A percentile compares a stretch with the other conserved stretches of the same genome.
Conservation (phyloP, 2,888 invertebrate species). For the Caenorhabditis becei region DNA sequence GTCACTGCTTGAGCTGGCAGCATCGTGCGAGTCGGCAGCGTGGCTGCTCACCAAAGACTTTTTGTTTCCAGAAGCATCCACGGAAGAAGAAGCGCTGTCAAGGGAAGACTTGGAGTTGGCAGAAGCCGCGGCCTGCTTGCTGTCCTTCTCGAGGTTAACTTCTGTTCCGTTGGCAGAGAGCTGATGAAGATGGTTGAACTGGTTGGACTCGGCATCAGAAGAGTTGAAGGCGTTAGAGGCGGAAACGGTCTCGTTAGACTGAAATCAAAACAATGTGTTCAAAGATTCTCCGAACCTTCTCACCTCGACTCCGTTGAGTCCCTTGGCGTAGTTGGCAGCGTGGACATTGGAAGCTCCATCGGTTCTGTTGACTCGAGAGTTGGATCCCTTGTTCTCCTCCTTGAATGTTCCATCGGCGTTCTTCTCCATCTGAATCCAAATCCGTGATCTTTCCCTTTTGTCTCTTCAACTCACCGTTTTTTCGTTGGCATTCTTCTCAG, state of each 20-base stretch:
- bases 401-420: constrained; percentile 41
- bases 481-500: constrained; percentile 37
- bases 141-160: constrained; percentile 23
- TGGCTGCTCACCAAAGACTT: neutral
- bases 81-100: constrained; percentile 4
- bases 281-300: neutral
- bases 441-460: neutral
- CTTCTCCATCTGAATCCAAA: constrained; percentile 11
- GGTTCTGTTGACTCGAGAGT: constrained; percentile 42
- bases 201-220: constrained; percentile 45
- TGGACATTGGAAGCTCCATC: constrained; percentile 32
- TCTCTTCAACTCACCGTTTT: constrained; percentile 3
- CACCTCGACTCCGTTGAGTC: constrained; percentile 38
- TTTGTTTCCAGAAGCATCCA: constrained; percentile 29
- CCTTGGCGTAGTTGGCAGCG: constrained; percentile 18
- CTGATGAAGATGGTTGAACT: constrained; percentile 31
- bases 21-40: constrained; percentile 23
- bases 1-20: constrained; percentile 30
- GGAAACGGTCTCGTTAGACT: constrained; percentile 33
- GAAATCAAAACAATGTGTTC: neutral
- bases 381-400: constrained; percentile 41
- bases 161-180: constrained; percentile 32
- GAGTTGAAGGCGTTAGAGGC: constrained; percentile 32
- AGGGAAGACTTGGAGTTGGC: constrained; percentile 15
- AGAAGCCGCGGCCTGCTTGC: constrained; percentile 34